These are phyloP conservation scores for Eurosta solidaginis DNA, from an alignment of 1,140 invertebrate species.

Conservation along the genomic window DNA sequence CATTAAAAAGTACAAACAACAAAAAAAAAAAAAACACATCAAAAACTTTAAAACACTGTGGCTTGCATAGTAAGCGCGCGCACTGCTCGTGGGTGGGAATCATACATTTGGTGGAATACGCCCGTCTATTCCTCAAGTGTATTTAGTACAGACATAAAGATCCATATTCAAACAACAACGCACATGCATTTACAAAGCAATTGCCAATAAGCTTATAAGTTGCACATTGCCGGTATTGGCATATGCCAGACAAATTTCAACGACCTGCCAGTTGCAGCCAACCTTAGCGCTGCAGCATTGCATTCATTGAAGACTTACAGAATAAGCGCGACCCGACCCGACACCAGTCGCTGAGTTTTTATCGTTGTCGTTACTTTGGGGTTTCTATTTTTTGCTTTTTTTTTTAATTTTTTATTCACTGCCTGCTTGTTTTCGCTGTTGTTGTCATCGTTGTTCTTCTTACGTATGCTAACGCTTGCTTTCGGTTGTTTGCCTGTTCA, in stretches of 20 bases:
- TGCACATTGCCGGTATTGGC: background rate
- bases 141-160: conserved; percentile 28
- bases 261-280: conserved; percentile 16
- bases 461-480: background rate
- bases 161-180: background rate
- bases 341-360: conserved; percentile 3
- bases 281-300: background rate
- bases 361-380: conserved; percentile 22
- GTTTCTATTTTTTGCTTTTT: background rate
- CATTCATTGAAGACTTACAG: background rate
- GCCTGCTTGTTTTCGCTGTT: background rate
- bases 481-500: conserved; percentile 2
- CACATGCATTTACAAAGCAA: background rate
- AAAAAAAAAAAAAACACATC: background rate
- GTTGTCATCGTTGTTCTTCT: conserved; percentile 22
- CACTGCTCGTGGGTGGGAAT: conserved; percentile 57
- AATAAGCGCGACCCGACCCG: conserved; percentile 8
- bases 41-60: background rate
- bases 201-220: background rate
- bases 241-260: conserved; percentile 5
- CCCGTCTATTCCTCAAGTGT: conserved; percentile 41
- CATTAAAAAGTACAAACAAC: conserved; percentile 6
- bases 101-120: conserved; percentile 58
- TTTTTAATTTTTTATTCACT: background rate
- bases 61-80: background rate